These are phyloP conservation scores for Calliopsis andreniformis DNA, from an alignment of 1,140 invertebrate species.

Conservation along the genomic window DNA sequence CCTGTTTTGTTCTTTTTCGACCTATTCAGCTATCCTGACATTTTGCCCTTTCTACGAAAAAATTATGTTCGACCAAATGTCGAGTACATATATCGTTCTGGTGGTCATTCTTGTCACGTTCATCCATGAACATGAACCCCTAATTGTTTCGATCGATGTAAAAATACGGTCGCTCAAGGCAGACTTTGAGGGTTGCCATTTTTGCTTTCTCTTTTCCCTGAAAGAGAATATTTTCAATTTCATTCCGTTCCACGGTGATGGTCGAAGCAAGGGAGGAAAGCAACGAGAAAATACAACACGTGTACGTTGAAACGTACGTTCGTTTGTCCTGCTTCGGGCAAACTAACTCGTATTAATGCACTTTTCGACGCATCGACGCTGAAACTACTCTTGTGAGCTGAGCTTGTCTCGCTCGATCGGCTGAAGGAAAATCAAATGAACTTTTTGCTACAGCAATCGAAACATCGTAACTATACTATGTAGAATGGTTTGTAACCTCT, in stretches of 20 bases:
- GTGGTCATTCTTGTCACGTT: not conserved
- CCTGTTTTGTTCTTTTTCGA: not conserved
- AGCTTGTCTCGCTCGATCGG: not conserved
- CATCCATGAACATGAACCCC: not conserved
- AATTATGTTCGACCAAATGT: too few species aligned
- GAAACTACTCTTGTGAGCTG: conserved; percentile 2
- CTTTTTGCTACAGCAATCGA: not conserved
- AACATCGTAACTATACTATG: not conserved
- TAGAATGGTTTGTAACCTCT: not conserved
- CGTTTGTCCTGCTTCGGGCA: conserved; percentile 11
- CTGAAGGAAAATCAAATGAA: not conserved
- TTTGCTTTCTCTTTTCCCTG: not conserved
- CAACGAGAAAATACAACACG: not conserved
- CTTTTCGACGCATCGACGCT: conserved; percentile 12
- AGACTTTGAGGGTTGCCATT: not conserved
- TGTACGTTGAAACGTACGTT: not conserved
- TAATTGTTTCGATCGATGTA: not conserved
- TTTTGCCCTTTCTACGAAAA: not conserved
- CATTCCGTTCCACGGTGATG: not conserved
- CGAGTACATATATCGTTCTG: too few species aligned
- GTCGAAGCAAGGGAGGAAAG: not conserved
- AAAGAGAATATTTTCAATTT: conserved; percentile 4
- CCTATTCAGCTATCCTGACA: not conserved
- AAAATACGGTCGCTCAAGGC: not conserved
- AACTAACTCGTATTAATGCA: conserved; percentile 20